Conservation (phyloP, 2,113 vertebrate species). For the Aphyosemion australe region DNA sequence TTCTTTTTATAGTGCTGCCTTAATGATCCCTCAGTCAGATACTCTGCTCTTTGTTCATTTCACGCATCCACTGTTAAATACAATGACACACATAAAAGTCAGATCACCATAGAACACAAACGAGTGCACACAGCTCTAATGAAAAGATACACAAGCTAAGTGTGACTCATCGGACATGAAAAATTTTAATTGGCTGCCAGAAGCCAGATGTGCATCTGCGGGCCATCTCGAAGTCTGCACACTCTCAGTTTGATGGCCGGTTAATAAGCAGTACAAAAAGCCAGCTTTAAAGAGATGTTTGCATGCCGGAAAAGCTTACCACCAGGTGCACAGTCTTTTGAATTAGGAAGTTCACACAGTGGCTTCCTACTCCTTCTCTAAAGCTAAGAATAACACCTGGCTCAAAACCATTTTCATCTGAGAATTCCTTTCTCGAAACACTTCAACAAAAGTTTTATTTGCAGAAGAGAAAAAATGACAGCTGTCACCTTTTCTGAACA, state of each 20-base stretch:
- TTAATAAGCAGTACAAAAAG: constrained; percentile 60
- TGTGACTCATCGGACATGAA: constrained; percentile 55
- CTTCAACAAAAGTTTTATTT: background rate
- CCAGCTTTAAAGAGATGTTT: constrained; percentile 31
- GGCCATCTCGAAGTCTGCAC: constrained; percentile 43
- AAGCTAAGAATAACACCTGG: constrained; percentile 24
- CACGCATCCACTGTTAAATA: constrained; percentile 16
- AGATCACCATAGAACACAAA: constrained; percentile 14
- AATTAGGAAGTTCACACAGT: constrained; percentile 48
- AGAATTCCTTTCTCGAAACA: constrained; percentile 9
- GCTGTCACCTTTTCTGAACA: background rate
- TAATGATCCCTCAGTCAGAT: constrained; percentile 50
- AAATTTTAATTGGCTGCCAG: constrained; percentile 64
- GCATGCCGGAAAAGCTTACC: constrained; percentile 36
- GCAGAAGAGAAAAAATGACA: background rate
- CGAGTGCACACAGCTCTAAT: constrained; percentile 1
- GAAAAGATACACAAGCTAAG: constrained; percentile 38
- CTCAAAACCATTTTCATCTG: constrained; percentile 21
- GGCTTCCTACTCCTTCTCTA: constrained; percentile 25
- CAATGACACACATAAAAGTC: constrained; percentile 28
- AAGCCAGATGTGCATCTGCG: constrained; percentile 48
- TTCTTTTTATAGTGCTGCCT: constrained; percentile 31
- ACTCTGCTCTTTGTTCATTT: constrained; percentile 26
- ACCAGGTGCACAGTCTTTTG: constrained; percentile 55
- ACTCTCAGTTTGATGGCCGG: constrained; percentile 31